Evolutionary conservation across 2,888 invertebrate species (phyloP), one percentile per base, ranked within the genome.

Genomic region (Stenichneumon culpator): DNA sequence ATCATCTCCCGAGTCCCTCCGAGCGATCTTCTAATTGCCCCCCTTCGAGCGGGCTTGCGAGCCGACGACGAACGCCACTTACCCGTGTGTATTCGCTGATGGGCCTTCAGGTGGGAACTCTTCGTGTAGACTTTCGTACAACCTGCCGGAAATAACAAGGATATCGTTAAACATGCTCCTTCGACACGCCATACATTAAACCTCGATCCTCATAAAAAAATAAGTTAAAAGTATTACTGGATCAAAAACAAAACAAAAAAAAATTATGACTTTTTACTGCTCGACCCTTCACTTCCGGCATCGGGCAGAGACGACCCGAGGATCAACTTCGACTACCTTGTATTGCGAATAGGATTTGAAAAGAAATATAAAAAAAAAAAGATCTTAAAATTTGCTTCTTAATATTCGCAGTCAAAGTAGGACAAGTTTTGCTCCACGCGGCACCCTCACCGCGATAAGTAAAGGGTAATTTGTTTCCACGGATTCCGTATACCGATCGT

Each of bases 41-140:
- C 28, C 16, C 28, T 32, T 1, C 6, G 22, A 44, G 47, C 25
- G 22, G 25, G 47, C 32, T 39, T 67, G 36, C 22, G n/a, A 16
- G 6, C n/a, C 36, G 28, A 54, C n/a, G 52, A 54, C 44, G 44
- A 16, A 14, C 6, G 5, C 57, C 25, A 93, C 95, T 96, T 96
- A 98, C 99, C 99, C 95, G 99, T 99, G 94, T 99, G 99, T 95
- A 99, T 99, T 94, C 99, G 96, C 95, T 99, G 99, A 95, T 99
- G 99, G 88, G 99, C 99, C 95, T 99, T 99, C 89, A 99, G 96
- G 95, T 99, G 99, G 91, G 99, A 99, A 95, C 99, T 99, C 95
- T 99, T 99, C 89, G 99, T 99, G 95, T 99, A 99, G 89, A 99
- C 99, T 95, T 99, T 99, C 92, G 97, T 96, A 95, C 99, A 99